These are phyloP conservation scores for Apteryx mantelli DNA, from an alignment of 2,113 vertebrate species.

Conservation along the genomic window DNA sequence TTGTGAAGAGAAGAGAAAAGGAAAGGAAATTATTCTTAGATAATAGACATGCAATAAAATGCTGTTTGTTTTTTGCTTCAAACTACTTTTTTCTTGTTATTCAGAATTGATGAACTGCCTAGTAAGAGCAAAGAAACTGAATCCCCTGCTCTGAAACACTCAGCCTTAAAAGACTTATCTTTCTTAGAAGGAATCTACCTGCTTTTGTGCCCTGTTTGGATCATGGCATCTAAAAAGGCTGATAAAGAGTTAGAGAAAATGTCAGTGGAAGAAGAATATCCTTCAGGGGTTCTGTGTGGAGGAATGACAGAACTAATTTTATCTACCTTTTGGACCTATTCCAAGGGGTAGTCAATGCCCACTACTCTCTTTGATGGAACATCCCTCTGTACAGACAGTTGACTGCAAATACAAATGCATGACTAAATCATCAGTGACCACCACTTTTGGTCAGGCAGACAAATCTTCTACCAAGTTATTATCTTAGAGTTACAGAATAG, in stretches of 20 bases:
- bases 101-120: background rate
- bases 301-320: constrained; percentile 18
- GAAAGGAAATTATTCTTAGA: background rate
- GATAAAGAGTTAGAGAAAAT: background rate
- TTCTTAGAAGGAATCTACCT: background rate
- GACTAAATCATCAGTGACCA: background rate
- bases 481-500: background rate
- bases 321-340: background rate
- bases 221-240: background rate
- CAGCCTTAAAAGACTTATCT: background rate
- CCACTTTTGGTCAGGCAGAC: background rate
- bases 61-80: background rate
- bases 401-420: background rate
- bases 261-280: background rate
- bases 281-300: background rate
- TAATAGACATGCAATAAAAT: background rate
- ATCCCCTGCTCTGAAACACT: background rate
- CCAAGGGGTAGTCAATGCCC: background rate
- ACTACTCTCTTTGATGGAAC: background rate
- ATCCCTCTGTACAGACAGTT: background rate
- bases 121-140: background rate
- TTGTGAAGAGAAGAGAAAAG: background rate
- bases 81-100: background rate
- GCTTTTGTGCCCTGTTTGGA: background rate
- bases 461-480: background rate